Conservation (phyloP, 2,113 vertebrate genomes). For the Albula glossodonta region DNA sequence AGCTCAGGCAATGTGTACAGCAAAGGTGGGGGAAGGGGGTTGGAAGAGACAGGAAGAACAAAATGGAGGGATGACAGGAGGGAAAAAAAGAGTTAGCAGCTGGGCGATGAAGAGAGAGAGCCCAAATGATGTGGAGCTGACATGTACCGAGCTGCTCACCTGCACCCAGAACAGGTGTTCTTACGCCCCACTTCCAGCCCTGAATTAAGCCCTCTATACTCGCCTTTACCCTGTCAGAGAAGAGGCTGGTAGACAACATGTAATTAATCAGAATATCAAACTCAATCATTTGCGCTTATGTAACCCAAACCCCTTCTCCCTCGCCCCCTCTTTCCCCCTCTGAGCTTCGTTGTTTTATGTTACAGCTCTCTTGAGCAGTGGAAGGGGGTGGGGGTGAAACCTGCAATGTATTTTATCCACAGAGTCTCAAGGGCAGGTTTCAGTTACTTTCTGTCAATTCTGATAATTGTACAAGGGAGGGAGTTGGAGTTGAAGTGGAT, state of each 20-base stretch:
- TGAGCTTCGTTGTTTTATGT: not conserved
- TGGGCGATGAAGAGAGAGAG: not conserved
- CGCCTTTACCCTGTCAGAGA: constrained; percentile 11
- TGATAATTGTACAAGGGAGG: constrained; percentile 33
- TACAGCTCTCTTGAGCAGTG: not conserved
- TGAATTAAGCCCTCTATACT: constrained; percentile 18
- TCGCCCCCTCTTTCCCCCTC: not conserved
- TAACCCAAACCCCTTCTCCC: not conserved
- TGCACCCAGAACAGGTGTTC: constrained; percentile 28
- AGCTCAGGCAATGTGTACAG: not conserved
- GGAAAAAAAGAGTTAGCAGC: not conserved
- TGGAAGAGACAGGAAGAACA: not conserved
- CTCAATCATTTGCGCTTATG: not conserved
- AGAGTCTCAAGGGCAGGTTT: not conserved
- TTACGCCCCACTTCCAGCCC: not conserved
- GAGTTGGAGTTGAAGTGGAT: constrained; percentile 23
- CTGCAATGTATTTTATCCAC: not conserved
- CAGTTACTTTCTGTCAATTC: constrained; percentile 29
- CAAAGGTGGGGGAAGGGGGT: not conserved
- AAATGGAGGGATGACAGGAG: not conserved
- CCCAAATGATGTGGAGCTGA: not conserved
- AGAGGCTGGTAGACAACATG: not conserved
- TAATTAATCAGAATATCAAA: constrained; percentile 22
- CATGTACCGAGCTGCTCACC: constrained; percentile 8
- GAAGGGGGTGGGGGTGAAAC: not conserved